Evolutionary conservation across 2,113 vertebrate species (phyloP), one percentile per base, ranked within the genome.

Genomic region (Brachionichthys hirsutus): DNA sequence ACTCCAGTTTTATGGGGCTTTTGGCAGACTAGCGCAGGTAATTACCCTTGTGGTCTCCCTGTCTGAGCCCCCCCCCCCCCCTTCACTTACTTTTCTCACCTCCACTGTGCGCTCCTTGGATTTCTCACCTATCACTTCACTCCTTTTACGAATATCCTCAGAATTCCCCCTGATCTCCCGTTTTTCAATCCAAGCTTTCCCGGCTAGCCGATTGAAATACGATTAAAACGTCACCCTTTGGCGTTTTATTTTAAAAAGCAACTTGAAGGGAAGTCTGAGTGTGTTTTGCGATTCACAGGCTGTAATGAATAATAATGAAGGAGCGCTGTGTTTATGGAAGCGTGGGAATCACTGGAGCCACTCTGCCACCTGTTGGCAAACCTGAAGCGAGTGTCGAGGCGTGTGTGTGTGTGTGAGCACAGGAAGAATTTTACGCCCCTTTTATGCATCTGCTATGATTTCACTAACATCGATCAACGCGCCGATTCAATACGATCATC

Each of bases 21-120:
- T 91, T 90, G 89, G 90, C 89, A 90, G 71, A 55, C 84, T 69
- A 71, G 83, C 70, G 84, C 69, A 84, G 86, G 87, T 81, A 92
- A 92, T 91, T 91, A 87, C 75, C 85, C 85, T 74, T 87, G 84
- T 85, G 87, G 87, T 91, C 80, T 85, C 68, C 70, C 63, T 80
- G 85, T 85, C 79, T 74, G 81, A 71, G 67, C 62, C 44, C 53
- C 59, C 77, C 69, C 55, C 79, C 84, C 56, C 69, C 78, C 58
- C 48, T 41, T 54, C 50, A 17, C 54, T 53, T 73, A 41, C 61
- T 74, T 44, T 59, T 48, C 17, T 9, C 35, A 49, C 57, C 62
- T 46, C 57, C 42, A 64, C 59, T 52, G 19, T 30, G 34, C 3
- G 43, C 9, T 45, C 45, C 51, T 59, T 3, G 19, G 9, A 54